phyloP scores from a whole-genome alignment of 2,888 invertebrate species.

The Caenorhabditis uteleia region DNA sequence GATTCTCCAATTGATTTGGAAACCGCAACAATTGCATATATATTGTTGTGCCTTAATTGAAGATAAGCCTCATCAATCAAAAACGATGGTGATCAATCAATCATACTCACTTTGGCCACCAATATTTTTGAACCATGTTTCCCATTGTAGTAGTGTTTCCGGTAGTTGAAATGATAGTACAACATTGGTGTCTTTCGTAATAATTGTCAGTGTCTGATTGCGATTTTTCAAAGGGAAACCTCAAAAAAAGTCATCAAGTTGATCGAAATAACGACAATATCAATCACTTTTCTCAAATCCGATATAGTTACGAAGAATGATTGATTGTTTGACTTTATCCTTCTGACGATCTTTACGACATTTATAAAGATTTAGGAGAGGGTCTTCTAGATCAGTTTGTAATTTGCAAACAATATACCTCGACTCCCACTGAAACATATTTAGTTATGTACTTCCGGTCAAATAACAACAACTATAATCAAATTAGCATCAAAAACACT shows the following conservation, averaged over 20 bases:
- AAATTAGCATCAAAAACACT: neutral
- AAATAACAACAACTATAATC: neutral
- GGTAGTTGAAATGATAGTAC: conserved; percentile 43
- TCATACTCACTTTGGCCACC: conserved; percentile 43
- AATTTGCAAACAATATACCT: conserved; percentile 43
- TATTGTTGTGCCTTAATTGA: conserved; percentile 32
- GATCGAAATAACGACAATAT: neutral
- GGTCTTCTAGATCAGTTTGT: conserved; percentile 38
- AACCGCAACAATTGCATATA: conserved; percentile 44
- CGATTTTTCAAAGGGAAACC: conserved; percentile 38
- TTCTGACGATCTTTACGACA: conserved; percentile 42
- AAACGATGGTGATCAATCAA: neutral
- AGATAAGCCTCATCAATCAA: neutral
- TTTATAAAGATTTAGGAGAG: conserved; percentile 41
- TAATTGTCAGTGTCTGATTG: conserved; percentile 38
- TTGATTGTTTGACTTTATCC: conserved; percentile 33
- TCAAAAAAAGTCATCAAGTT: conserved; percentile 10
- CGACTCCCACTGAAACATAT: conserved; percentile 43
- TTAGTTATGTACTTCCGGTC: too few species aligned
- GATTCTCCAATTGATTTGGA: conserved; percentile 24
- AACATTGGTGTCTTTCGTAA: conserved; percentile 38
- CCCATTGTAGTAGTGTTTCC: conserved; percentile 46
- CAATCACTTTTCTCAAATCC: conserved; percentile 46
- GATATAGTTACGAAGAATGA: conserved; percentile 39
- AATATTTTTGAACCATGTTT: conserved; percentile 47